Evolutionary conservation across 1,140 invertebrate species (phyloP), one percentile per base, ranked within the genome.

Genomic region (Drosophila triauraria): DNA sequence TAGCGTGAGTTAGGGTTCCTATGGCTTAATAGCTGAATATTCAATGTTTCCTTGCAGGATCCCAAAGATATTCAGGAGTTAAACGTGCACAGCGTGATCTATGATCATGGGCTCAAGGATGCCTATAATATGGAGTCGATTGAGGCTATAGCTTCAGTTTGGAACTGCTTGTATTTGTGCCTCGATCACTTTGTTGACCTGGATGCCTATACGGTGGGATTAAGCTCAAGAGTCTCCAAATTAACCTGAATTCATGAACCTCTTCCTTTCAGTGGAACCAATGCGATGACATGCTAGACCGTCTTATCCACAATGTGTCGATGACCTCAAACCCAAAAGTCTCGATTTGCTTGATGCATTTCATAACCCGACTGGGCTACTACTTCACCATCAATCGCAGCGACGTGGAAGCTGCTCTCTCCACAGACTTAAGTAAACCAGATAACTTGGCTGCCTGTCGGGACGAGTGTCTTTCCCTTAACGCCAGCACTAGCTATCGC

Each of bases 261-360:
- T 30, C 20, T 9, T 10, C 17, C 80, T 86, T 90, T n/a, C 32
- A 90, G 85, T 90, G 85, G 85, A 90, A 82, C 60, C 75, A 91
- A 35, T 86, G 86, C 12, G 85, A 90, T 23, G 85, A 90, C 43
- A 82, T 90, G 85, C 47, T 90, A 3, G 78, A 90, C 0, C 75
- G 86, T 0, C 82, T 90, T 15, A 62, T 86, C 8, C 64, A 71
- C 12, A 91, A 91, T 61, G 79, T 91, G 0, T 63, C 63, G 2
- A 54, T 90, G 44, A n/a, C 71, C 0, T 71, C 86, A 3, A 72
- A 54, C 1, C 64, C 61, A 0, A 30, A 74, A 46, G 58, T 75
- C 32, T 80, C 86, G 3, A 64, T 91, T 43, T 70, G 71, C 17
- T 23, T 91, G 50, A 17, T 85, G n/a, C 23, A 70, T n/a, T 71